Conservation (phyloP, 1,140 invertebrate genomes). For the Solenopsis invicta region DNA sequence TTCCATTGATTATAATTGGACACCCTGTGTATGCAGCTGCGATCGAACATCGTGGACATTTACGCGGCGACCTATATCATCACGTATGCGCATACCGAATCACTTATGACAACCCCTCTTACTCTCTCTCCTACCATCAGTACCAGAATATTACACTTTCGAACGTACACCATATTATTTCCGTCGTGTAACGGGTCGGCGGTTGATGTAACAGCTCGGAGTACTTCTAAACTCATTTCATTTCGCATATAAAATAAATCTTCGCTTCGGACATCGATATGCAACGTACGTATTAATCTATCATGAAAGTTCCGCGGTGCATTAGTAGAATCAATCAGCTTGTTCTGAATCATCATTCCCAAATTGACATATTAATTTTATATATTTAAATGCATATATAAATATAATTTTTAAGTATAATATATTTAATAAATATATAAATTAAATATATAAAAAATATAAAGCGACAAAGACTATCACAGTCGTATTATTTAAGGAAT, state of each 20-base stretch:
- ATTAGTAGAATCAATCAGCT: neutral
- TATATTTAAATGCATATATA: neutral
- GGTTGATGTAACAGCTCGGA: conserved; percentile 29
- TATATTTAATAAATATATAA: neutral
- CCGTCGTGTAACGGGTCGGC: conserved; percentile 4
- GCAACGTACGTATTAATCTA: neutral
- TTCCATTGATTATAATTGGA: conserved; percentile 22
- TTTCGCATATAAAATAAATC: conserved; percentile 24
- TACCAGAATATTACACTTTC: conserved; percentile 31
- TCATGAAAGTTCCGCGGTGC: neutral
- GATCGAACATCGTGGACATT: conserved; percentile 53
- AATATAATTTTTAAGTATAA: neutral
- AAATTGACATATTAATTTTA: neutral
- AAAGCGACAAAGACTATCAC: too few species aligned
- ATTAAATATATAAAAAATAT: too few species aligned
- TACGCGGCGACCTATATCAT: conserved; percentile 36
- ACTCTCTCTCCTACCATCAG: neutral
- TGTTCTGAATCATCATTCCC: neutral
- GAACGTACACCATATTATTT: conserved; percentile 44
- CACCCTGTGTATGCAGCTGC: conserved; percentile 15
- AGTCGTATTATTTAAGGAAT: too few species aligned
- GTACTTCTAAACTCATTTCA: conserved; percentile 41
- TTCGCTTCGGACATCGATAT: neutral
- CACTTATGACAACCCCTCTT: conserved; percentile 25
- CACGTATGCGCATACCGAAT: conserved; percentile 53